Evolutionary conservation across 2,113 vertebrate species (phyloP).

Genomic region (Onychorhynchus coronatus): DNA sequence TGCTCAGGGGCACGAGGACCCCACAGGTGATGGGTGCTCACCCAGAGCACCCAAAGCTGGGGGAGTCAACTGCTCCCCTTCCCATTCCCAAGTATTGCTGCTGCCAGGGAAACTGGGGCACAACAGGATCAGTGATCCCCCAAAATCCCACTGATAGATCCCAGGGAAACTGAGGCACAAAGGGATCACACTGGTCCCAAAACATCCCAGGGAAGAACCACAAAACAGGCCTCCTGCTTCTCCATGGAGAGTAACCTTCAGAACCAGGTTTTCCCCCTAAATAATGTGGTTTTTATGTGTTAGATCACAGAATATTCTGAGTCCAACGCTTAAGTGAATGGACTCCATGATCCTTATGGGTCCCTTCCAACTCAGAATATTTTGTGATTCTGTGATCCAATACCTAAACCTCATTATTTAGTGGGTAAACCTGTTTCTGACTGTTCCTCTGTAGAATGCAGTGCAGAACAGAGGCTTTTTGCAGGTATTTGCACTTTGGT

Average conservation of each 20-base stretch:
- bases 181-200: background rate
- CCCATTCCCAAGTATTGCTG: fast-evolving
- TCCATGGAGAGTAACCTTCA: background rate
- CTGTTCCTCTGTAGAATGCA: background rate
- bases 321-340: background rate
- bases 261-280: background rate
- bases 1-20: background rate
- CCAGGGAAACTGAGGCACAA: background rate
- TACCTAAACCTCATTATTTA: background rate
- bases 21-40: background rate
- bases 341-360: background rate
- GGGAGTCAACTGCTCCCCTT: fast-evolving
- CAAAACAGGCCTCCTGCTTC: background rate
- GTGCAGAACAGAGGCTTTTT: background rate
- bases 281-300: background rate
- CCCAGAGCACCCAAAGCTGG: background rate
- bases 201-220: background rate
- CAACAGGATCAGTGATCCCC: no score
- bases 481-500: background rate
- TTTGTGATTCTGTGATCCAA: background rate
- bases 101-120: background rate
- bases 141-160: background rate
- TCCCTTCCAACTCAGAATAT: background rate
- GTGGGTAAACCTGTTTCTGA: background rate
- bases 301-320: background rate